phyloP scores from a whole-genome alignment of 2,888 invertebrate genomes.

The Beris morrisii region DNA sequence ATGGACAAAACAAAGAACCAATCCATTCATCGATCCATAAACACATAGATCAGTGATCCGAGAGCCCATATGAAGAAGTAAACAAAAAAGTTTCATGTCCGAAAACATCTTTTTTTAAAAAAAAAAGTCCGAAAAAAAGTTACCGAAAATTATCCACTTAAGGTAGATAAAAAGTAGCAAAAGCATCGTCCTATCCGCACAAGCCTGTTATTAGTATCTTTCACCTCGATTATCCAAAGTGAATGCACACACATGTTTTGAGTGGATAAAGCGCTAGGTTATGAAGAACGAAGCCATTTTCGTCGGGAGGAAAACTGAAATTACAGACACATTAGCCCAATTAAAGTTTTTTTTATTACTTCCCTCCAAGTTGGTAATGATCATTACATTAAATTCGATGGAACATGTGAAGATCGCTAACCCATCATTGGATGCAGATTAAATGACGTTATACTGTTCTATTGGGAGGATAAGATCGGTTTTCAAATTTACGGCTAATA shows the following conservation, averaged over 20 bases:
- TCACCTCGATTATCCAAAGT: slow-evolving; percentile 24
- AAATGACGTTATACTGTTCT: too few relatives aligned
- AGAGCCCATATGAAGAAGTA: too few relatives aligned
- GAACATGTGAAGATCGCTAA: too few relatives aligned
- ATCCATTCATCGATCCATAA: too few relatives aligned
- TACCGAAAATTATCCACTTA: slow-evolving; percentile 26
- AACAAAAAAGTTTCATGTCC: too few relatives aligned
- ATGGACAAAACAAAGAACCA: too few relatives aligned
- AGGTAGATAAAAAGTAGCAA: slow-evolving; percentile 19
- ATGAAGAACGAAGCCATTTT: slow-evolving; percentile 1
- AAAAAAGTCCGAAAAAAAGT: neutral
- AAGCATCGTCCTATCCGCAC: slow-evolving; percentile 15
- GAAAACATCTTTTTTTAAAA: too few relatives aligned
- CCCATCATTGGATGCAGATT: too few relatives aligned
- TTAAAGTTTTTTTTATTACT: slow-evolving; percentile 17
- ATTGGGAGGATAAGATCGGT: slow-evolving; percentile 8
- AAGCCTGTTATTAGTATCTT: slow-evolving; percentile 31
- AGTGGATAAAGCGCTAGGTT: neutral
- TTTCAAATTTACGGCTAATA: slow-evolving; percentile 8
- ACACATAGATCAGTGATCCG: too few relatives aligned
- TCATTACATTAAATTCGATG: neutral
- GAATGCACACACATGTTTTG: neutral
- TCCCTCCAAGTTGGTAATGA: neutral
- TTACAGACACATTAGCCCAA: slow-evolving; percentile 32
- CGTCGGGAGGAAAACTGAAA: slow-evolving; percentile 25